These are phyloP conservation scores for Zaprionus kolodkinae DNA, from an alignment of 1,140 invertebrate genomes.

Conservation along the genomic window DNA sequence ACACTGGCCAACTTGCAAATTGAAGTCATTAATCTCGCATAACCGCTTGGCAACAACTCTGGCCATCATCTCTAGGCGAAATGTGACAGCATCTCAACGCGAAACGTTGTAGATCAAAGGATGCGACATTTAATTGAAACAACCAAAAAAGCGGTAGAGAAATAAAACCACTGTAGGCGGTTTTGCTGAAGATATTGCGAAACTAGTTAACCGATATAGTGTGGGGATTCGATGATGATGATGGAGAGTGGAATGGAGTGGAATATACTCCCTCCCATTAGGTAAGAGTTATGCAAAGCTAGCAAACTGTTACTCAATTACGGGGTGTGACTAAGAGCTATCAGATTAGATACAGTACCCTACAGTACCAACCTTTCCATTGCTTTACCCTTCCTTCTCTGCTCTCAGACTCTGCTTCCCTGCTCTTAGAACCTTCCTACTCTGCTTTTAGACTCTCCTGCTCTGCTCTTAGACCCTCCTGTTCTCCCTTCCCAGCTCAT, in stretches of 20 bases:
- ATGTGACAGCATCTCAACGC: slow-evolving; percentile 23
- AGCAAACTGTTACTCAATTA: not conserved
- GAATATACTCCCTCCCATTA: not conserved
- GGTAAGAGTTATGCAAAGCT: not conserved
- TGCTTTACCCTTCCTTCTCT: too few species aligned
- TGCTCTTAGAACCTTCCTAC: too few species aligned
- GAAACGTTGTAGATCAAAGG: slow-evolving; percentile 48
- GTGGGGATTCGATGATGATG: not conserved
- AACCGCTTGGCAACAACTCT: slow-evolving; percentile 14
- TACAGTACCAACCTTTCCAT: too few species aligned
- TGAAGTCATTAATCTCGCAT: slow-evolving; percentile 49
- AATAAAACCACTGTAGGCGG: slow-evolving; percentile 4
- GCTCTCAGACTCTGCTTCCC: too few species aligned
- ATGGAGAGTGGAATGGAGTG: not conserved
- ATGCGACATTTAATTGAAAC: slow-evolving; percentile 37
- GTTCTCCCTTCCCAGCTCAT: not conserved
- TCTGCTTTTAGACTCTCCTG: not conserved
- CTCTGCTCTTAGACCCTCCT: not conserved
- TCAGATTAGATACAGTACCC: too few species aligned
- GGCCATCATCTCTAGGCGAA: slow-evolving; percentile 27
- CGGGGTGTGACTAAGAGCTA: not conserved
- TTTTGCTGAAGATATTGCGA: too few species aligned
- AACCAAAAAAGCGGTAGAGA: not conserved
- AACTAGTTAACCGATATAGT: slow-evolving; percentile 15
- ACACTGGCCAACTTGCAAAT: slow-evolving; percentile 49